Evolutionary conservation across 1,140 invertebrate species (phyloP), one percentile per base, ranked within the genome.

Genomic region (Zaprionus gabonicus): DNA sequence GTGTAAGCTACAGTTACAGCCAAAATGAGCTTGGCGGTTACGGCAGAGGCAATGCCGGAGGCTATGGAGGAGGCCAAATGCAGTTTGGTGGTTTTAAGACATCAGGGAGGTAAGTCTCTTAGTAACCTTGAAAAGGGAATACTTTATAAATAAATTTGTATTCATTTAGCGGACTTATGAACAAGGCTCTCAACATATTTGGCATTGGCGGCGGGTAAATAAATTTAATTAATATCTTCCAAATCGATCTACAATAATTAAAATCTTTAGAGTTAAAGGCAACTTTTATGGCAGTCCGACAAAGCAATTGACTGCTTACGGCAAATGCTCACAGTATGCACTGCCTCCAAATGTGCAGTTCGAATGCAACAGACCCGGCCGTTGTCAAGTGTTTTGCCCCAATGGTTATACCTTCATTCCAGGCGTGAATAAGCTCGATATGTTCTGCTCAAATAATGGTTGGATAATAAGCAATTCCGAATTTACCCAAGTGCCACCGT

Each of bases 351-450:
- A 92, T 64, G 85, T 88, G 5, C 17, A 49, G 5, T 69, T 76
- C 57, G 57, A 77, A 17, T 92, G 91, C 60, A 73, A 79, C 28
- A 23, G 41, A 6, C 46, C 36, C n/a, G 81, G 81, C 9, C 73
- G 81, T 4, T 96, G 96, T 77, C 92, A 87, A 12, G 94, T 94
- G 3, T 93, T 76, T 17, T 96, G 96, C 77, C 80, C 93, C 2
- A 59, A 90, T 7, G 93, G 93, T 44, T 95, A 95, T 79, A 93
- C 94, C 71, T 96, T 96, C 86, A 94, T 95, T 0, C 94, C 95
- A 84, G 95, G 95, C 15, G 91, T 93, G 20, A 92, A 66, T 4
- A 82, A 93, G 44, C 56, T 96, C 1, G 92, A 93, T 6, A 82
- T 96, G 44, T 91, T 80, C 10, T 96, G 96, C 78, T 79, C 91